phyloP scores from a whole-genome alignment of 2,113 vertebrate genomes.

The Macquaria australasica region DNA sequence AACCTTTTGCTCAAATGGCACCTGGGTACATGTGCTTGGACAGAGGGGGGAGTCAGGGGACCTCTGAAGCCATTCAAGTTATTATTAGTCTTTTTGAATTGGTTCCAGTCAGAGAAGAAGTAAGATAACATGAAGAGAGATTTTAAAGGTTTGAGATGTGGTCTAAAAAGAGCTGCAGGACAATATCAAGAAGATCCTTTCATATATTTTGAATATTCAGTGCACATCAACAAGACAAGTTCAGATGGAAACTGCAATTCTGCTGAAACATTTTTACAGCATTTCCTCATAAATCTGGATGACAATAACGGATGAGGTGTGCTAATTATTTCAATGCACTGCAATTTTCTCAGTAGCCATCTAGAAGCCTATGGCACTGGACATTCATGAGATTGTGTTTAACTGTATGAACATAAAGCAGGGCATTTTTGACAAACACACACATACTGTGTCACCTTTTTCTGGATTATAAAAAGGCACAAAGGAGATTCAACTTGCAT shows the following conservation, averaged over 20 bases:
- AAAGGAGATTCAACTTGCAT: neutral
- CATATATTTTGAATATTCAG: neutral
- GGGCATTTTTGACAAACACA: neutral
- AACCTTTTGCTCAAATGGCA: slow-evolving; percentile 37
- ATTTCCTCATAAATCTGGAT: neutral
- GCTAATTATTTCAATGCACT: neutral
- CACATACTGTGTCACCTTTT: neutral
- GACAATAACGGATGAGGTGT: neutral
- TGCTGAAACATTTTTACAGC: neutral
- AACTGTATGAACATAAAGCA: neutral
- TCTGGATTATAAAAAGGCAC: neutral
- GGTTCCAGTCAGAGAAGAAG: neutral
- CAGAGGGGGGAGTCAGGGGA: neutral
- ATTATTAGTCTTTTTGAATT: neutral
- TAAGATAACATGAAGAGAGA: neutral
- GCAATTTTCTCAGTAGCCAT: neutral
- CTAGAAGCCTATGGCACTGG: neutral
- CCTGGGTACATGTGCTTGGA: neutral
- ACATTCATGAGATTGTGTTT: neutral
- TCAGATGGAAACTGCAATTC: neutral
- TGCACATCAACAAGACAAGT: neutral
- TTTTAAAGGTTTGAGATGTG: too few species aligned
- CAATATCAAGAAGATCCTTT: neutral
- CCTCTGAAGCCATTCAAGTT: neutral
- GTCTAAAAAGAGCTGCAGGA: neutral